phyloP scores from a whole-genome alignment of 2,113 vertebrate genomes.

The Salvator merianae region DNA sequence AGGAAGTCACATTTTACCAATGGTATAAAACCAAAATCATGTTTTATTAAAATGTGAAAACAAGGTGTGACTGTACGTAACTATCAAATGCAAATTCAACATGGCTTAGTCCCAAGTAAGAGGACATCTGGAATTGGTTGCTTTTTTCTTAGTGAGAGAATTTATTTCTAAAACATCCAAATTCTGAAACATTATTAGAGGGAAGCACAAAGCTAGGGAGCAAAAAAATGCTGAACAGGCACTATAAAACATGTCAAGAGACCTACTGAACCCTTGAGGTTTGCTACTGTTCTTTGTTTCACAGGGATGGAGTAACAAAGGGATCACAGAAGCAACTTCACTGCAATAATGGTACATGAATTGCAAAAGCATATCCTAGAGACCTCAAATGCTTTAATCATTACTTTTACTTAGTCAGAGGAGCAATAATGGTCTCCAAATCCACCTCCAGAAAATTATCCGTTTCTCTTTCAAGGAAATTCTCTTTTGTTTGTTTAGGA shows the following conservation, averaged over 20 bases:
- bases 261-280: neutral
- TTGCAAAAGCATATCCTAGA: neutral
- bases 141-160: neutral
- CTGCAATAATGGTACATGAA: neutral
- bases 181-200: neutral
- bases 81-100: neutral
- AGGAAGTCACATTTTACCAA: neutral
- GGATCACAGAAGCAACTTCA: neutral
- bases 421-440: neutral
- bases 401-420: conserved; percentile 22
- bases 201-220: neutral
- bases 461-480: conserved; percentile 12
- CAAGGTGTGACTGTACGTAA: too few species aligned
- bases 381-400: too few species aligned
- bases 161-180: neutral
- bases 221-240: neutral
- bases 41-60: too few species aligned
- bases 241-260: neutral
- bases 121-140: neutral
- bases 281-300: neutral
- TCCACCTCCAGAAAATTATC: neutral
- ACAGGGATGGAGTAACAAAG: neutral
- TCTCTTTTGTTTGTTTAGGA: conserved; percentile 31
- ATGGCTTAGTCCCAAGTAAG: neutral
- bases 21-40: too few species aligned